A percentile compares a stretch with the other conserved stretches of the same genome.
Conservation (phyloP, 2,113 vertebrate genomes). For the Strix aluco region DNA sequence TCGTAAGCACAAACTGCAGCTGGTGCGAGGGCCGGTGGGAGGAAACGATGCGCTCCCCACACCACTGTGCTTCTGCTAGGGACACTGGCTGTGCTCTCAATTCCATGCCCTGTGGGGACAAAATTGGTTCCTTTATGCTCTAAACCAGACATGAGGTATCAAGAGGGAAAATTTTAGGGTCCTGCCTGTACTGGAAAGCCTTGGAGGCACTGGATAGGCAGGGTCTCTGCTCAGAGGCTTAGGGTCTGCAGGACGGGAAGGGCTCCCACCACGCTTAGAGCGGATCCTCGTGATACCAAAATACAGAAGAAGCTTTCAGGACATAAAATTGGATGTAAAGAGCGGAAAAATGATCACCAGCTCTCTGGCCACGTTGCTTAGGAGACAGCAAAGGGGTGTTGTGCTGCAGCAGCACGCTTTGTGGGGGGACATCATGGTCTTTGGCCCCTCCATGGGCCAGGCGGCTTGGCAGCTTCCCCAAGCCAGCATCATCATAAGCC, state of each 20-base stretch:
- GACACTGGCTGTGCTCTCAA: neutral
- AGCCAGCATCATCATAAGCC: neutral
- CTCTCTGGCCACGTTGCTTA: neutral
- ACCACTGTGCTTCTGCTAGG: neutral
- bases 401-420: neutral
- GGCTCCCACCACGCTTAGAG: neutral
- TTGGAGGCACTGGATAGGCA: rapidly evolving
- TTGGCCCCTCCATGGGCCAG: neutral
- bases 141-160: neutral
- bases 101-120: neutral
- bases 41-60: neutral
- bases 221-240: neutral
- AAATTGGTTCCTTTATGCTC: neutral
- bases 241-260: neutral
- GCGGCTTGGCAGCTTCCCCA: neutral
- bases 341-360: neutral
- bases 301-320: neutral
- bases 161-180: neutral
- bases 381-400: neutral
- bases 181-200: neutral
- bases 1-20: neutral
- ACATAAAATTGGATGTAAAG: neutral
- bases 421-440: rapidly evolving
- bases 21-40: neutral
- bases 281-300: neutral